Evolutionary conservation across 2,888 invertebrate genomes (phyloP), one percentile per base, ranked within the genome.

Genomic region (Nomada lathburiana): DNA sequence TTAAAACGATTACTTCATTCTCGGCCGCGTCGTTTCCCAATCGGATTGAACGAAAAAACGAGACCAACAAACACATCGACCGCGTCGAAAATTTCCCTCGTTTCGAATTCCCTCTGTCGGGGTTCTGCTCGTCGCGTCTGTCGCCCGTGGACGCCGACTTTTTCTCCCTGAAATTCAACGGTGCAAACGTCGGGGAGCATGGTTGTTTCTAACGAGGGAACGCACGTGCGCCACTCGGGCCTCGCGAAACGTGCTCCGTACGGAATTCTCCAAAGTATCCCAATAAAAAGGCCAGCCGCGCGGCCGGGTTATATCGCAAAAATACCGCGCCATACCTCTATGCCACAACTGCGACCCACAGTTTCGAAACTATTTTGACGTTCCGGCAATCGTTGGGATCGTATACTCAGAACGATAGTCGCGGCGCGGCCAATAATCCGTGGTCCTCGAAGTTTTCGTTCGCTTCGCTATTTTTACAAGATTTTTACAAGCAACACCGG

Each of bases 121-220:
- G 44, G 62, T 16, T 29, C n/a, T 52, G 16, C 50, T 36, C 5
- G 36, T 36, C 36, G 36, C 36, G 36, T 5, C 36, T 36, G 36
- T 36, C 36, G 36, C 7, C 5, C 36, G 7, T 0, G 36, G 1
- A 36, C 36, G 36, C 36, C 36, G 36, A 7, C 42, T 29, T 63
- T 65, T 63, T 18, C 55, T 13, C 53, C 36, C 44, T 20, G 69
- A 82, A 87, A 86, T 86, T 81, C 75, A 82, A 23, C 63, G 55
- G 57, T 64, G 2, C 53, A 42, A 62, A 62, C 63, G 64, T 55
- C 55, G 44, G 20, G 23, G 20, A 16, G 7, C 60, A 26, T n/a
- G 55, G 67, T 62, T 42, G 47, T 52, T 69, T 76, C 67, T 80
- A 84, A 82, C 84, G 86, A 88, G 81, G 70, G 73, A 76, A 76